Conservation (phyloP, 2,888 invertebrate species). For the Andrena dorsata region DNA sequence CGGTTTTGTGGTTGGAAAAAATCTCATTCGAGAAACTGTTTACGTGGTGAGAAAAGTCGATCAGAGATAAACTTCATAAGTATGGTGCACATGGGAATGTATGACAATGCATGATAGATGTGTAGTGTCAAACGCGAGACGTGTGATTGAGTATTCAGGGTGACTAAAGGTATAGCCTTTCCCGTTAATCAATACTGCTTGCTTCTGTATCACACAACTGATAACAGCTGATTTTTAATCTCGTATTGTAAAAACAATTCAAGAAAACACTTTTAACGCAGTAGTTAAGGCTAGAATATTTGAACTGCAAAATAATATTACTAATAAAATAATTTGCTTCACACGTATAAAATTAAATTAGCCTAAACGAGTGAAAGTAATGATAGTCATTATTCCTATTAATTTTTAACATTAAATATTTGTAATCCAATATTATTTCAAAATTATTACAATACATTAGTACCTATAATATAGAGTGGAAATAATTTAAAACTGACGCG, state of each 20-base stretch:
- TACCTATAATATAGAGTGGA: too few species aligned
- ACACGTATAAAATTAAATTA: too few species aligned
- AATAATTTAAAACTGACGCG: too few species aligned
- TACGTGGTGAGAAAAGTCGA: background rate
- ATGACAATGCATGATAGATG: slow-evolving; percentile 5
- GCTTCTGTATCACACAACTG: background rate
- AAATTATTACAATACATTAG: too few species aligned
- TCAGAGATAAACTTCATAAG: slow-evolving; percentile 1
- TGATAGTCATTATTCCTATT: too few species aligned
- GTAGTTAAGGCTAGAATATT: too few species aligned
- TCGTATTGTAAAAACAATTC: background rate
- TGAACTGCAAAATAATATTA: too few species aligned
- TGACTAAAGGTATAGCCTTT: slow-evolving; percentile 7
- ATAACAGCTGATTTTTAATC: background rate
- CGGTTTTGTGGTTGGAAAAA: background rate
- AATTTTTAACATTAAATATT: too few species aligned
- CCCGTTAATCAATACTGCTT: slow-evolving; percentile 6
- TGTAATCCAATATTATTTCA: too few species aligned
- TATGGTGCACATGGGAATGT: background rate
- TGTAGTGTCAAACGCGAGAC: slow-evolving; percentile 6
- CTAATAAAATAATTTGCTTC: too few species aligned
- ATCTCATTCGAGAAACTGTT: slow-evolving; percentile 1
- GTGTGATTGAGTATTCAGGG: background rate
- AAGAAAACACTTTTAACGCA: background rate
- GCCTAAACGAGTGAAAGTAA: too few species aligned